phyloP scores from a whole-genome alignment of 2,113 vertebrate genomes.

The Pedetes capensis region DNA sequence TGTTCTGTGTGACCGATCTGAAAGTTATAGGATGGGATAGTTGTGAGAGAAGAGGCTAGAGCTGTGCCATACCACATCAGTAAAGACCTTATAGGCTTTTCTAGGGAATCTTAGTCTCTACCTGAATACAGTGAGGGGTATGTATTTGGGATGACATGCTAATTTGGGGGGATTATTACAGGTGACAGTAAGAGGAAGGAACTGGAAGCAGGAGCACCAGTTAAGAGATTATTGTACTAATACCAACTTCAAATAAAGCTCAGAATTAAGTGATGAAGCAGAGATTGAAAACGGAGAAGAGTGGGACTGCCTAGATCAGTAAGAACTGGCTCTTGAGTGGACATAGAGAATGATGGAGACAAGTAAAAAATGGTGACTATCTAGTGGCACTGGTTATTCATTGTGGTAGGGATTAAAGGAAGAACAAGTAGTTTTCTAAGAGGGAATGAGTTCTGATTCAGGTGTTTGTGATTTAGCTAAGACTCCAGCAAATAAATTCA shows the following conservation, averaged over 20 bases:
- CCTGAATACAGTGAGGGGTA: neutral
- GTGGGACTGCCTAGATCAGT: neutral
- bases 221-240: neutral
- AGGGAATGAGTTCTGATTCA: neutral
- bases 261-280: neutral
- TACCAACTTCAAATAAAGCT: neutral
- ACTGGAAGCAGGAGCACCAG: neutral
- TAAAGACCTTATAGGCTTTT: neutral
- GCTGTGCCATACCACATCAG: neutral
- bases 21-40: neutral
- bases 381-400: neutral
- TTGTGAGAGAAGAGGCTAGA: neutral
- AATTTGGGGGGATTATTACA: neutral
- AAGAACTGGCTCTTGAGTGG: neutral
- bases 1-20: neutral
- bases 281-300: neutral
- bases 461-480: neutral
- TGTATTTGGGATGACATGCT: neutral
- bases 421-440: neutral
- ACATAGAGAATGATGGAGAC: neutral
- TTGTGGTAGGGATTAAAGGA: neutral
- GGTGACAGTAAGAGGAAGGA: neutral
- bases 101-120: neutral
- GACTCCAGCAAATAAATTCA: neutral
- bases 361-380: neutral